Conservation (phyloP, 1,140 invertebrate genomes). For the Macrobrachium rosenbergii region DNA sequence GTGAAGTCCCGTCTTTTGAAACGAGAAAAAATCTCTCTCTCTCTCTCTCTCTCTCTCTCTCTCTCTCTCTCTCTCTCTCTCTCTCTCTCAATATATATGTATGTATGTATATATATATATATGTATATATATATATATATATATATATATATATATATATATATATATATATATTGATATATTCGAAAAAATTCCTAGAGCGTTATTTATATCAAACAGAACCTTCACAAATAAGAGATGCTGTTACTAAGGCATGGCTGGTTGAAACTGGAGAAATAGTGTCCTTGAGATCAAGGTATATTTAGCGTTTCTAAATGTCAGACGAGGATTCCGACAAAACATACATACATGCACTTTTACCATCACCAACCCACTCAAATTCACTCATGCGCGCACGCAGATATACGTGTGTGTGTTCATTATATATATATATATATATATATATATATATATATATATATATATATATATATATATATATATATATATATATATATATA, state of each 20-base stretch:
- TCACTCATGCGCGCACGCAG: not conserved
- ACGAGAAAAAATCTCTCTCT: not conserved
- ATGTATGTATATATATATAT: slow-evolving; percentile 10
- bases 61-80: too few species aligned
- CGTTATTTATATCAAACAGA: too few species aligned
- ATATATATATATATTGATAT: slow-evolving; percentile 1
- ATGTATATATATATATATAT: slow-evolving; percentile 14
- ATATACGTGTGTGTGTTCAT: slow-evolving; percentile 21
- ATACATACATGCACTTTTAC: slow-evolving; percentile 10
- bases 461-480: slow-evolving; percentile 37
- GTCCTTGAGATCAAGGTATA: not conserved
- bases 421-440: slow-evolving; percentile 37
- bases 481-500: slow-evolving; percentile 39
- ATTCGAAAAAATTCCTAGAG: not conserved
- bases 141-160: slow-evolving; percentile 12
- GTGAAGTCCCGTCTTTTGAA: too few species aligned
- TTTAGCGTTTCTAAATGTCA: not conserved
- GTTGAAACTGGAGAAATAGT: not conserved
- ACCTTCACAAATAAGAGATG: too few species aligned
- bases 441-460: slow-evolving; percentile 33
- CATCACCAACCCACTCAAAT: not conserved
- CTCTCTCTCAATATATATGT: not conserved
- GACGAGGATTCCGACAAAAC: not conserved
- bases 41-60: not conserved
- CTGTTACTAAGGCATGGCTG: not conserved